phyloP scores from a whole-genome alignment of 2,888 invertebrate genomes.

The Boloria selene region DNA sequence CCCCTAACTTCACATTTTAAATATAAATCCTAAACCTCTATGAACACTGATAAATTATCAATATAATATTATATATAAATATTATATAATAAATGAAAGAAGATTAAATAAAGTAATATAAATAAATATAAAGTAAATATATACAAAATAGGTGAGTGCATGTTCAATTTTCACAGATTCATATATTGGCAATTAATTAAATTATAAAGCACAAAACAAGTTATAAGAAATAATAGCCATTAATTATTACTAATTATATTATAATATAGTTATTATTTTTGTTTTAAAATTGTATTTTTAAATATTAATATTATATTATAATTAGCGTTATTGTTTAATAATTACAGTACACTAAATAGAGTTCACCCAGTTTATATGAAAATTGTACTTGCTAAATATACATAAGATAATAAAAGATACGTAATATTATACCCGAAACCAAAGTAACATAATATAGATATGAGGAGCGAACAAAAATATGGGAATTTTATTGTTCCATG shows the following conservation, averaged over 20 bases:
- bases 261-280: no score
- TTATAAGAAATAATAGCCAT: no score
- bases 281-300: no score
- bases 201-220: no score
- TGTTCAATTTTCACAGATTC: slow-evolving; percentile 42
- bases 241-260: no score
- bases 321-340: no score
- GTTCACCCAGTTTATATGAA: not conserved
- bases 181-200: not conserved
- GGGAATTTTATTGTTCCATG: slow-evolving; percentile 4
- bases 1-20: slow-evolving; percentile 30
- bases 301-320: no score
- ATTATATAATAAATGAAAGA: slow-evolving; percentile 16
- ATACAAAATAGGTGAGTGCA: slow-evolving; percentile 43
- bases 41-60: slow-evolving; percentile 2
- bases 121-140: slow-evolving; percentile 38
- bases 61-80: slow-evolving; percentile 3
- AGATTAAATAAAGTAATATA: slow-evolving; percentile 23
- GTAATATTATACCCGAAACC: slow-evolving; percentile 5
- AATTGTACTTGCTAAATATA: slow-evolving; percentile 10
- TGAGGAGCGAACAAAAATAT: slow-evolving; percentile 15
- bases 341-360: no score
- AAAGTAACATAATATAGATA: slow-evolving; percentile 8
- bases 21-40: not conserved
- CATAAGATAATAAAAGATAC: slow-evolving; percentile 3